A percentile compares a stretch with the other conserved stretches of the same genome.
phyloP scores from a whole-genome alignment of 1,140 invertebrate genomes.

The Caenorhabditis inopinata region DNA sequence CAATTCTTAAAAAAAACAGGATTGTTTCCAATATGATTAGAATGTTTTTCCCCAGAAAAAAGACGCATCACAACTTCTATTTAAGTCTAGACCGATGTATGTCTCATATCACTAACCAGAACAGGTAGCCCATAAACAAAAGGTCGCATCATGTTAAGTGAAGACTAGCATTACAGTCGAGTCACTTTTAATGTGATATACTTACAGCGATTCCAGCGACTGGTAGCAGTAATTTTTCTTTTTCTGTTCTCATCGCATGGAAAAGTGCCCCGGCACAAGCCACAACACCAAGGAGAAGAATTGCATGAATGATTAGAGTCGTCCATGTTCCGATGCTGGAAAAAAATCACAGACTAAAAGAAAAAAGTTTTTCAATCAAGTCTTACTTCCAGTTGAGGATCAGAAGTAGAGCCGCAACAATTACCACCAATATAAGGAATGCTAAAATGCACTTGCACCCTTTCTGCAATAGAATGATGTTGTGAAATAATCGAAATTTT shows the following conservation, averaged over 20 bases:
- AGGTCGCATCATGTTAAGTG: conserved; percentile 23
- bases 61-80: too few species aligned
- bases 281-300: not conserved
- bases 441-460: conserved; percentile 20
- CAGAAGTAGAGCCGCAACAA: not conserved
- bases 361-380: not conserved
- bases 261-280: not conserved
- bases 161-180: not conserved
- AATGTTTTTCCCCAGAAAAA: too few species aligned
- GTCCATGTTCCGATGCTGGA: conserved; percentile 33
- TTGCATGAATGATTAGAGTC: not conserved
- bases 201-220: conserved; percentile 27
- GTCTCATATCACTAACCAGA: not conserved
- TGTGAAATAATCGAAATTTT: not conserved
- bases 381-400: conserved; percentile 29
- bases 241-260: conserved; percentile 36
- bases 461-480: not conserved
- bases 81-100: not conserved
- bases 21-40: too few species aligned
- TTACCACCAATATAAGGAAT: not conserved
- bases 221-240: conserved; percentile 32
- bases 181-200: not conserved
- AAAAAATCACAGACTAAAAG: not conserved
- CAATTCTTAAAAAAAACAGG: too few species aligned
- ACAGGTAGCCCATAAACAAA: not conserved